Conservation (phyloP, 2,797 vertebrate species). For the Zenarchopterus dispar region DNA sequence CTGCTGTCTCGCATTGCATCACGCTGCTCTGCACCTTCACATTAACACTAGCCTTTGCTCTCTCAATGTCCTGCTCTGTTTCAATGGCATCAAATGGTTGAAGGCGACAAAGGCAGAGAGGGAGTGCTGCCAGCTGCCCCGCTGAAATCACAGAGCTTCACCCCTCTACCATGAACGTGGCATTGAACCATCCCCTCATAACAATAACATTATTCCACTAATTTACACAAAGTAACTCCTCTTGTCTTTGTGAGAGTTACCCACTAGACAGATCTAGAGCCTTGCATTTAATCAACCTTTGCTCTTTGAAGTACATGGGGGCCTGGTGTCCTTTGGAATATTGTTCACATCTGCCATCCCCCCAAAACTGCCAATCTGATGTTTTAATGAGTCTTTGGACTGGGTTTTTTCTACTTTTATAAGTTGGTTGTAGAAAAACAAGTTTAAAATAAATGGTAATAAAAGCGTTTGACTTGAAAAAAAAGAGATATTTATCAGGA, state of each 20-base stretch:
- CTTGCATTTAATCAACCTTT: conserved; percentile 41
- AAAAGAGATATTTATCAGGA: not conserved
- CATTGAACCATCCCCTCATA: conserved; percentile 55
- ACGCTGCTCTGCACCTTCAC: conserved; percentile 80
- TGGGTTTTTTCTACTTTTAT: not conserved
- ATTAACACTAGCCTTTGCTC: conserved; percentile 64
- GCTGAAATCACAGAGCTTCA: conserved; percentile 56
- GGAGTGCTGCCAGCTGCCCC: conserved; percentile 76
- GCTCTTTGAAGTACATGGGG: conserved; percentile 26
- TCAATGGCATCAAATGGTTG: conserved; percentile 79
- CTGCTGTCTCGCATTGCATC: conserved; percentile 82
- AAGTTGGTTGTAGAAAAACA: not conserved
- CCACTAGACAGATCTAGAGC: conserved; percentile 47
- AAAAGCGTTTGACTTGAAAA: not conserved
- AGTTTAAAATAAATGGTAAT: not conserved
- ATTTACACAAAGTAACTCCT: conserved; percentile 66
- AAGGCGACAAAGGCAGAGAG: conserved; percentile 74
- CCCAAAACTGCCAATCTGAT: conserved; percentile 15
- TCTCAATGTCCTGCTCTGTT: conserved; percentile 60
- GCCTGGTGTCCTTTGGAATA: conserved; percentile 19
- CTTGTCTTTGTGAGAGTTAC: conserved; percentile 49
- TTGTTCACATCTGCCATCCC: conserved; percentile 22
- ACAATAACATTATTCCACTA: conserved; percentile 59
- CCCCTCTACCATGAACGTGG: conserved; percentile 59
- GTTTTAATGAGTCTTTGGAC: conserved; percentile 7